Evolutionary conservation across 92 coral and sea anemone species (phyloP), one percentile per base, ranked within the genome.

Genomic region (Phenganax marumi): DNA sequence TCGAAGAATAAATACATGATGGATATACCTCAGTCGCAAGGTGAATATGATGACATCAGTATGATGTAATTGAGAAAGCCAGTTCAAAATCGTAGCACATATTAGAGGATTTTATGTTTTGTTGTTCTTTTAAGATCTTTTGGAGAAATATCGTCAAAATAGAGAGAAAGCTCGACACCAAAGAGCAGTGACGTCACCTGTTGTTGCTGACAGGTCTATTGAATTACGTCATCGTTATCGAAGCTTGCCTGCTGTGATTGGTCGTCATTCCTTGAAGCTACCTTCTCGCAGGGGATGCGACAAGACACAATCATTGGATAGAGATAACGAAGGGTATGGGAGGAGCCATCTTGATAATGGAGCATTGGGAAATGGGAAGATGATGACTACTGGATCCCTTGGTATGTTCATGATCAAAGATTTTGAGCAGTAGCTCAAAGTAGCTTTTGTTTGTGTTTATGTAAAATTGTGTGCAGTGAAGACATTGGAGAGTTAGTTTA

Each of bases 81-180:
- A 33, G 4, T 33, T 33, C 43, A 33, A 33, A 33, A 33, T 33
- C 43, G 4, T 33, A 4, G 43, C 43, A 1, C 4, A 33, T 33
- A 1, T 33, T 33, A 33, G 43, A 33, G 4, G 43, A 33, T 33
- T 33, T 33, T 33, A 5, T 5, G 3, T 33, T 33, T 33, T 33
- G 2, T 33, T 55, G 43, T 46, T 18, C 56, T 0, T 16, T 75
- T 3, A 21, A 47, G 23, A 39, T 24, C 3, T 50, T 72, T 25
- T 77, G 91, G 97, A 93, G n/a, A 93, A 93, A 53, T 93, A 93
- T 85, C 91, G 89, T 73, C 88, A 87, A 12, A 85, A 83, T 39
- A 79, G 91, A 26, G 92, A 91, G 53, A 88, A 88, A 62, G 79
- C 88, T 22, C 87, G 97, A 10, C 56, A 75, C 49, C 85, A 90